Base-by-base conservation (phyloP, 2,113 vertebrate species). In the Ailurus styani region DNA sequence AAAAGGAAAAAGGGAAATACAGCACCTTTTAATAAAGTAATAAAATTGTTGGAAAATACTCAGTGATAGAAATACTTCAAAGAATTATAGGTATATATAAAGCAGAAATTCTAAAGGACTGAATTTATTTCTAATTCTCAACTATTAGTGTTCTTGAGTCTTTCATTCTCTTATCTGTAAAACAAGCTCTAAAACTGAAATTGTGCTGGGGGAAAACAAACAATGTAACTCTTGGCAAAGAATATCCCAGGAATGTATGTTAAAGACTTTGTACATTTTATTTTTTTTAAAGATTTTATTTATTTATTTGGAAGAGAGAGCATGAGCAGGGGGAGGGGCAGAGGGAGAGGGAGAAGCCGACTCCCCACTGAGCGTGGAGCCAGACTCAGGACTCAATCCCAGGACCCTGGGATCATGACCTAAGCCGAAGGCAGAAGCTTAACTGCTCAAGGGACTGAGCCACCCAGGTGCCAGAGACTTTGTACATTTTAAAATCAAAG, bases 1-100 rank as follows among this genome's bases (percentile, higher is more conserved):
- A 81, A 50, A 94, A 77, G 89, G 23, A 91, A 66, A 92, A 70
- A 60, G 86, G 62, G 81, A 95, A 82, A 94, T 66, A 3, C 66
- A 42, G 77, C 5, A 45, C 62, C 55, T 64, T 96, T 62, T 86
- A 85, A 66, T 57, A 77, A n/a, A 72, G 18, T 64, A 90, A 83
- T 75, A 87, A 90, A 73, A 42, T 77, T 77, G 34, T 88, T 84
- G 60, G 42, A 85, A 96, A 96, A 66, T 86, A 95, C 12, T 87
- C 42, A 57, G 9, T 87, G 77, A 60, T n/a, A 93, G 62, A 81
- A 93, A 40, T 78, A 72, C 84, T 95, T 91, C 34, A 27, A 87
- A 95, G 70, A 95, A 70, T 47, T 95, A 15, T 15, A 60, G 21
- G 20, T 89, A 18, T 73, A n/a, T 78, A 31, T 75, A 37, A 64